Evolutionary conservation across 2,113 vertebrate species (phyloP).

Genomic region (Saiga tatarica): DNA sequence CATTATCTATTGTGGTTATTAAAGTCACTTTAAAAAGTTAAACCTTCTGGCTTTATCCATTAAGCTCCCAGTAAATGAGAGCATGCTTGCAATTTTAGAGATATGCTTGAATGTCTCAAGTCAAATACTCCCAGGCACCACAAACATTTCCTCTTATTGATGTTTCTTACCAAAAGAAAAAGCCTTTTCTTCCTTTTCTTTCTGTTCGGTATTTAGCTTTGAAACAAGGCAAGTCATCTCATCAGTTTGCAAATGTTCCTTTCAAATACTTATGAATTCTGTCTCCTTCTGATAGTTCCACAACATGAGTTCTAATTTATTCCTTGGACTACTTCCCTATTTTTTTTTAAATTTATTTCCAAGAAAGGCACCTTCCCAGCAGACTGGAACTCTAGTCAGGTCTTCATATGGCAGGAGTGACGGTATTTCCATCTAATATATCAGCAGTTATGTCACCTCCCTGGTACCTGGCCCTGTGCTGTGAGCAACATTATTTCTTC

Average conservation of each 20-base stretch:
- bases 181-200: not conserved
- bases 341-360: not conserved
- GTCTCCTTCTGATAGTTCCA: constrained; percentile 4
- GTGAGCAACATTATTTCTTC: not conserved
- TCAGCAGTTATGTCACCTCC: not conserved
- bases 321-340: constrained; percentile 3
- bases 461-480: not conserved
- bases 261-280: constrained; percentile 34
- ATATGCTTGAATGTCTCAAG: constrained; percentile 17
- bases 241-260: not conserved
- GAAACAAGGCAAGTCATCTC: not conserved
- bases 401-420: not conserved
- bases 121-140: not conserved
- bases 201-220: constrained; percentile 17
- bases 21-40: constrained; percentile 1
- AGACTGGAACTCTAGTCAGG: not conserved
- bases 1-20: not conserved
- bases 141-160: not conserved
- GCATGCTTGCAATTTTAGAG: not conserved
- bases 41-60: constrained; percentile 21
- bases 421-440: not conserved
- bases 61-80: constrained; percentile 1
- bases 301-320: not conserved
- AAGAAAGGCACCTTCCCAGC: not conserved
- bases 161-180: not conserved